A percentile compares a stretch with the other conserved stretches of the same genome.
phyloP scores from a whole-genome alignment of 1,140 invertebrate species.

The Formica exsecta region DNA sequence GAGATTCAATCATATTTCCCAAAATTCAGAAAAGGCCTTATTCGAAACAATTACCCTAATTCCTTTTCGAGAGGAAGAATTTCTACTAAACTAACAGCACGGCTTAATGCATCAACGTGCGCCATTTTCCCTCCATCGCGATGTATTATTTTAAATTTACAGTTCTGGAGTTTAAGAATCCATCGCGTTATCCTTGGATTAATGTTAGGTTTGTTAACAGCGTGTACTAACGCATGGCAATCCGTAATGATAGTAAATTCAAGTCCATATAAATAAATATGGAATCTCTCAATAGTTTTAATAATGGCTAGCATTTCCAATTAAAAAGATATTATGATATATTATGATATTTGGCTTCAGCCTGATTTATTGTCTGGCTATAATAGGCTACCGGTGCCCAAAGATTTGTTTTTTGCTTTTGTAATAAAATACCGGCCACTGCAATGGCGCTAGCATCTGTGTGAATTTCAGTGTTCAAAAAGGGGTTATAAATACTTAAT shows the following conservation, averaged over 20 bases:
- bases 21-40: too few species aligned
- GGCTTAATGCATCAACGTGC: background rate
- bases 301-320: background rate
- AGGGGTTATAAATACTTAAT: background rate
- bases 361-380: background rate
- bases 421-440: background rate
- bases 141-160: too few species aligned
- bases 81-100: background rate
- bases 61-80: background rate
- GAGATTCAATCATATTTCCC: too few species aligned
- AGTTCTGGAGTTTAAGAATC: background rate
- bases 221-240: background rate
- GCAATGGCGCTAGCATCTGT: background rate
- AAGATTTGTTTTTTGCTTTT: background rate
- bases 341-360: background rate
- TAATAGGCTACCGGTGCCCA: slow-evolving; percentile 4
- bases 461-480: background rate
- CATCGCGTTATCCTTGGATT: background rate
- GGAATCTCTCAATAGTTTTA: background rate
- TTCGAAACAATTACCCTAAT: background rate
- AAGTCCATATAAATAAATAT: background rate
- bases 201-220: background rate
- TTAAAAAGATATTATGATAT: too few species aligned
- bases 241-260: background rate
- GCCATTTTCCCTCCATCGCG: too few species aligned